Percentiles rank a stretch among this genome's conserved stretches.
Conservation (phyloP, 2,113 vertebrate species). For the Podilymbus podiceps region DNA sequence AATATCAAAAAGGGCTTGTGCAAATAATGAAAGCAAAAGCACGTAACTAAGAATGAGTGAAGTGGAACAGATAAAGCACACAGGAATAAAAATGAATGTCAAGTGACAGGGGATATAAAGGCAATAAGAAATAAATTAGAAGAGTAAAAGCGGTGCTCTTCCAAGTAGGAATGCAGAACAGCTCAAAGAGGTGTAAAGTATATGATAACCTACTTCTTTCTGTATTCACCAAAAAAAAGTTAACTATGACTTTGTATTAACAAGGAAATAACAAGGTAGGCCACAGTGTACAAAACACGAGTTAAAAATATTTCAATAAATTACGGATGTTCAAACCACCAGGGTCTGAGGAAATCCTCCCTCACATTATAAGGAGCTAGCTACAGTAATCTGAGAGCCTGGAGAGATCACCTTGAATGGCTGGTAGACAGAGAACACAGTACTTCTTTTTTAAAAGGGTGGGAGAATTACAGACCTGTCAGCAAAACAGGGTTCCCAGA, state of each 20-base stretch:
- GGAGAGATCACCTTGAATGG: neutral
- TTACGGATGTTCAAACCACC: neutral
- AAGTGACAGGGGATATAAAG: neutral
- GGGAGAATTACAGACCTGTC: neutral
- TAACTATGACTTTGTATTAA: neutral
- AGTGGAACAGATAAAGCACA: neutral
- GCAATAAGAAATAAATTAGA: neutral
- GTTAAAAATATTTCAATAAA: neutral
- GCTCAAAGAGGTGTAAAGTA: neutral
- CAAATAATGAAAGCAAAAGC: neutral
- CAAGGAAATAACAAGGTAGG: neutral
- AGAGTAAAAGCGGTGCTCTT: neutral
- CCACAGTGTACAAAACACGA: neutral
- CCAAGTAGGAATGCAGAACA: neutral
- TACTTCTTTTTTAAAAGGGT: neutral
- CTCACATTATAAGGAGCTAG: neutral
- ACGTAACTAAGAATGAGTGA: neutral
- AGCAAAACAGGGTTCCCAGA: neutral
- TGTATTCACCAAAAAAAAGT: neutral
- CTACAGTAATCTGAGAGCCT: neutral
- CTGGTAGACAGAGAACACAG: neutral
- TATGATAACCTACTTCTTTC: neutral
- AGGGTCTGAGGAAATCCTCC: neutral
- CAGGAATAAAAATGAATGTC: neutral
- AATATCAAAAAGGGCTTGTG: neutral